Percentiles rank a stretch among this genome's conserved stretches.
Evolutionary conservation across 2,113 vertebrate species (phyloP).

Genomic region (Lethenteron reissneri): DNA sequence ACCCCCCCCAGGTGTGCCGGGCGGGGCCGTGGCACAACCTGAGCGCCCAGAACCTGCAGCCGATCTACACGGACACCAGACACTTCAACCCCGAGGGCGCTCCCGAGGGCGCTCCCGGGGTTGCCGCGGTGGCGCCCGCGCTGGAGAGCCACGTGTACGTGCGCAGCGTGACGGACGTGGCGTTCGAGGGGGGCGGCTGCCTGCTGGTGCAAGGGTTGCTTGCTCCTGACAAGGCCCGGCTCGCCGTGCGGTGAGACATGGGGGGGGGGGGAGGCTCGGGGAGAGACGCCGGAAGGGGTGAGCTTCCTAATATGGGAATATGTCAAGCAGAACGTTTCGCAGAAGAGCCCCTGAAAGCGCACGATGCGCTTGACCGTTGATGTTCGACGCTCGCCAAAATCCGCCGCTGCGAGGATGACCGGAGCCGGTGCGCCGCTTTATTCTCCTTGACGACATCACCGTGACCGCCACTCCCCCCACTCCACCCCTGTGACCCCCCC

Average conservation of each 20-base stretch:
- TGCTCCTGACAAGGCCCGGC: slow-evolving; percentile 12
- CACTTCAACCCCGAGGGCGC: slow-evolving; percentile 3
- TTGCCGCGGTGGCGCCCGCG: slow-evolving; percentile 16
- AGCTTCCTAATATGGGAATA: no score
- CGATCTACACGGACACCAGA: slow-evolving; percentile 23
- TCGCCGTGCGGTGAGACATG: slow-evolving; percentile 34
- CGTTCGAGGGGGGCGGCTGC: slow-evolving; percentile 55
- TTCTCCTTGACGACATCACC: no score
- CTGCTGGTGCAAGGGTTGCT: slow-evolving; percentile 43
- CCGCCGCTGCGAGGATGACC: no score
- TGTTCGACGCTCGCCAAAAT: no score
- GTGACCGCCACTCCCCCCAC: no score
- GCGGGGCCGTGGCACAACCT: slow-evolving; percentile 48
- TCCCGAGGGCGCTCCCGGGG: slow-evolving; percentile 23
- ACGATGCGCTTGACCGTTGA: no score
- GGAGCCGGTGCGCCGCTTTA: no score
- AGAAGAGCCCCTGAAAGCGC: no score
- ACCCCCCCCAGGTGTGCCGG: slow-evolving; percentile 26
- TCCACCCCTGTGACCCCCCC: no score
- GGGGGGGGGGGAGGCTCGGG: no score
- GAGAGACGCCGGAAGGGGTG: no score
- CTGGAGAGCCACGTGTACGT: not conserved
- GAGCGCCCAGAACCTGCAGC: slow-evolving; percentile 53
- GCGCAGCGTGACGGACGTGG: slow-evolving; percentile 17
- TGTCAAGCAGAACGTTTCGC: no score